Evolutionary conservation across 2,113 vertebrate species (phyloP), one percentile per base, ranked within the genome.

Genomic region (Oxygymnocypris stewartii): DNA sequence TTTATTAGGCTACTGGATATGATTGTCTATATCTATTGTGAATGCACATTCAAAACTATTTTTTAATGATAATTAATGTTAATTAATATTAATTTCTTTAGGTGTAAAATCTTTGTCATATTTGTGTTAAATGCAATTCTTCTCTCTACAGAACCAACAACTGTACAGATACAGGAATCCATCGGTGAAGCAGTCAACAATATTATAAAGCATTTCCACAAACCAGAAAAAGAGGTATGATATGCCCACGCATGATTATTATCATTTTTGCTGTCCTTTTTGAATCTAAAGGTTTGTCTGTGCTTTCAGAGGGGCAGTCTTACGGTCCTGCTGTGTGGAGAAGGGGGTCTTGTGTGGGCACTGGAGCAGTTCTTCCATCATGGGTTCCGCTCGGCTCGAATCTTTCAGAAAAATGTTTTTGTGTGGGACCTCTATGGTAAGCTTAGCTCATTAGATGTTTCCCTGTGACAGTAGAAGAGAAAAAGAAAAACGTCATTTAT

Each of bases 361-460:
- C 91, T 99, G 87, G 98, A 99, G 91, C 97, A 97, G 25, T 97
- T 99, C 88, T 98, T 99, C 89, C 96, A 99, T 90, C 96, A 99
- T 0, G 97, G 98, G 9, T 96, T 99, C 90, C 97, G 95, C 89
- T 96, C 96, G 0, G 95, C 95, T 78, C 95, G 98, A 1, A 96
- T 99, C 87, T 99, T 99, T 91, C 98, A 99, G 92, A 98, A 98
- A 91, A 99, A 96, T 0, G 93, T 98, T 88, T 99, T 99, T 92
- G 95, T 99, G 88, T 99, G 98, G 98, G 98, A 99, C 92, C 99
- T 99, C 91, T 95, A 99, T 89, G 98, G 98, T 99, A 93, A 96
- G 90, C 77, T 20, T 28, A 16, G 37, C 23, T 80, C 40, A 57
- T 37, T 79, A 28, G 49, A 14, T 47, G 74, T 76, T 42, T 74